phyloP scores from a whole-genome alignment of 1,140 invertebrate species.

The Lepidotrigona ventralis region DNA sequence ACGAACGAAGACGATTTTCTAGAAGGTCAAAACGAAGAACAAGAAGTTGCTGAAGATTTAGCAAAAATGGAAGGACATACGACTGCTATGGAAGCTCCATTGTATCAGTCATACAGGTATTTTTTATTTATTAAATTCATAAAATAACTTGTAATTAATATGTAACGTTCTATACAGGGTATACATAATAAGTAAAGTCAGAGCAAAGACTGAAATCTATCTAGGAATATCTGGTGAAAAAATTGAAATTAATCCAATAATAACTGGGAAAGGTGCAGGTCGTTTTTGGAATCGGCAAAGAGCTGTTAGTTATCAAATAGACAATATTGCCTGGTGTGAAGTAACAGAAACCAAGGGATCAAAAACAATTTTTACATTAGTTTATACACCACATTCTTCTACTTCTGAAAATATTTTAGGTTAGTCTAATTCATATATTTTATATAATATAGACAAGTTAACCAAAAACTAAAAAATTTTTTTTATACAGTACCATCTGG shows the following conservation, averaged over 20 bases:
- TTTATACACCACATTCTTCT: slow-evolving; percentile 80
- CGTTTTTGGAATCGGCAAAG: slow-evolving; percentile 86
- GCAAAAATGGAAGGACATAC: slow-evolving; percentile 86
- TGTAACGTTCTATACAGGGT: slow-evolving; percentile 79
- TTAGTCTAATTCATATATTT: slow-evolving; percentile 52
- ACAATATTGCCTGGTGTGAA: slow-evolving; percentile 92
- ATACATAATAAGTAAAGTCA: slow-evolving; percentile 88
- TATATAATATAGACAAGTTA: background rate
- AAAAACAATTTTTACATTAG: slow-evolving; percentile 83
- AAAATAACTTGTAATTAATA: slow-evolving; percentile 1
- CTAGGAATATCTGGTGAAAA: slow-evolving; percentile 94
- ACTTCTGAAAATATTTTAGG: slow-evolving; percentile 71
- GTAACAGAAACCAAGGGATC: slow-evolving; percentile 85
- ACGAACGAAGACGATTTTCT: slow-evolving; percentile 67
- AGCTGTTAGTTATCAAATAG: slow-evolving; percentile 90
- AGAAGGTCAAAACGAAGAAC: slow-evolving; percentile 75
- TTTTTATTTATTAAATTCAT: slow-evolving; percentile 14
- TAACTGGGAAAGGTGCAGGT: slow-evolving; percentile 85
- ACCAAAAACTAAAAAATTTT: background rate
- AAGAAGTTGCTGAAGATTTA: slow-evolving; percentile 78
- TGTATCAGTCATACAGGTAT: slow-evolving; percentile 89
- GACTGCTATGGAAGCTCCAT: slow-evolving; percentile 88
- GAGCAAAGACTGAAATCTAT: slow-evolving; percentile 90
- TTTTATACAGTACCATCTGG: slow-evolving; percentile 72
- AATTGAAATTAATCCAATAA: slow-evolving; percentile 93